Evolutionary conservation across 2,888 invertebrate species (phyloP).

Genomic region (Eupithecia pulchellata): DNA sequence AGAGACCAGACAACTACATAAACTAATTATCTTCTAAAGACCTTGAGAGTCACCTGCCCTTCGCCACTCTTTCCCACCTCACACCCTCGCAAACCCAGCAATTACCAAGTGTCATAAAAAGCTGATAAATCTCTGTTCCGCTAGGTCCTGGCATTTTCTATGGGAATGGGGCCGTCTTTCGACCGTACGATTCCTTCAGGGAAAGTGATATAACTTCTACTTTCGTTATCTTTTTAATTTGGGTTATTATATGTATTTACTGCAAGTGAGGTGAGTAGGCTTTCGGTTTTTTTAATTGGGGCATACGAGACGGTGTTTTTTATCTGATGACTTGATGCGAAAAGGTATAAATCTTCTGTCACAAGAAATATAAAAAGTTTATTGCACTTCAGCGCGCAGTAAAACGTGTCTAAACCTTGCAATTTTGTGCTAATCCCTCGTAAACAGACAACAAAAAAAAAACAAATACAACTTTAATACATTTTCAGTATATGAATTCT

Average conservation of each 20-base stretch:
- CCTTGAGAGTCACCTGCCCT: constrained; percentile 21
- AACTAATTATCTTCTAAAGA: constrained; percentile 2
- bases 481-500: neutral
- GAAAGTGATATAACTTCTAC: constrained; percentile 68
- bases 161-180: constrained; percentile 61
- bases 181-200: constrained; percentile 48
- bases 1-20: neutral
- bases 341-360: neutral
- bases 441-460: neutral
- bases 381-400: neutral
- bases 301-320: neutral
- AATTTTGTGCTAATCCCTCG: neutral
- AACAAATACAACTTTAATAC: neutral
- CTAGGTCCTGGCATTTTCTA: constrained; percentile 58
- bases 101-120: constrained; percentile 56
- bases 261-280: constrained; percentile 23
- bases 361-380: neutral
- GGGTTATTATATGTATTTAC: constrained; percentile 27
- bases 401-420: neutral
- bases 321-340: constrained; percentile 2
- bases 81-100: constrained; percentile 50
- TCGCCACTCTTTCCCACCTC: constrained; percentile 25
- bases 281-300: constrained; percentile 12
- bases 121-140: constrained; percentile 69
- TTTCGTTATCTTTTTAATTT: constrained; percentile 53